These are phyloP conservation scores for Sialia sialis DNA, from an alignment of 2,113 vertebrate species.

Conservation along the genomic window DNA sequence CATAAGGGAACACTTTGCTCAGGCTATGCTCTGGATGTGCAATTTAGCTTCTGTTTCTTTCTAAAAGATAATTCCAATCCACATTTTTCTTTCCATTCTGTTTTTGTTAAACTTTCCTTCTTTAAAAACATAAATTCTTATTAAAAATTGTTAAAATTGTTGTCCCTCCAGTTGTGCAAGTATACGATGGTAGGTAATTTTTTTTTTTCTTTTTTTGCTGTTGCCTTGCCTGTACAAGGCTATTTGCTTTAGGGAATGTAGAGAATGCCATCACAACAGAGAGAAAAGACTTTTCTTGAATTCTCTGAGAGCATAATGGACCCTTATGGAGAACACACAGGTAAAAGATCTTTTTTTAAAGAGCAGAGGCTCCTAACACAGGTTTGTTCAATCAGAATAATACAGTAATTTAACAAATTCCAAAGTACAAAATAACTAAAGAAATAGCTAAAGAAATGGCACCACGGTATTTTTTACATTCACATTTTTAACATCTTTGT, in stretches of 20 bases:
- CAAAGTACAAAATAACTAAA: not conserved
- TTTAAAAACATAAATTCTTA: not conserved
- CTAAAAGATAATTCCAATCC: not conserved
- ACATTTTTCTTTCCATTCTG: not conserved
- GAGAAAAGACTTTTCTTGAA: not conserved
- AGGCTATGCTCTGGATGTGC: not conserved
- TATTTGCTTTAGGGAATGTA: not conserved
- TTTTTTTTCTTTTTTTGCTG: not conserved
- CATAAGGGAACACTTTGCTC: not conserved
- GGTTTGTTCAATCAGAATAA: not conserved
- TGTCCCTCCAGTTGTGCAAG: not conserved
- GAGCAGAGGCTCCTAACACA: not conserved
- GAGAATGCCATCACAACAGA: not conserved
- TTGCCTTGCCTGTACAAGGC: not conserved
- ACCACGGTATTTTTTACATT: not conserved
- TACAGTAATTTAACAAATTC: not conserved
- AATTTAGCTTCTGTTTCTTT: not conserved
- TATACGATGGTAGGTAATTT: not conserved
- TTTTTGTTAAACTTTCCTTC: not conserved
- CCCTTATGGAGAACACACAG: not conserved
- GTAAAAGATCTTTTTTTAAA: not conserved
- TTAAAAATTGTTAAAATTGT: rapidly evolving
- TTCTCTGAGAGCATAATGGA: not conserved
- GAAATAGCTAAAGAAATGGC: not conserved
- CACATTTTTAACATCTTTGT: not conserved